These are phyloP conservation scores for Andrena chrysosceles DNA, from an alignment of 2,888 invertebrate species.

Conservation along the genomic window DNA sequence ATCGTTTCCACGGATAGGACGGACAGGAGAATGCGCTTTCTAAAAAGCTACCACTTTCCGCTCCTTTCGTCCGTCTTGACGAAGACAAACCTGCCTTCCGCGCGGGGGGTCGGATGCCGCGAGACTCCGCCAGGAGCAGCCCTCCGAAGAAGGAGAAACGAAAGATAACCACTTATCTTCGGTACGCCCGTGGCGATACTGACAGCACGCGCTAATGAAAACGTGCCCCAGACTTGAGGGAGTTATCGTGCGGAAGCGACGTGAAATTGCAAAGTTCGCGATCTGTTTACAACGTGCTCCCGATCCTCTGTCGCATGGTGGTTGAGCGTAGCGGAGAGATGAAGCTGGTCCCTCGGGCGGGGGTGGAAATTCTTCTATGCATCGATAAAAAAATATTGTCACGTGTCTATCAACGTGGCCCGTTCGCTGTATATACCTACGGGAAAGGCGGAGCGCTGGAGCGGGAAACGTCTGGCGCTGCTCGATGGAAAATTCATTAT, in stretches of 20 bases:
- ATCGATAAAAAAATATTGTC: too few relatives aligned
- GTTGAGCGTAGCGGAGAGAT: too few relatives aligned
- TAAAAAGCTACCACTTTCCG: slow-evolving; percentile 70
- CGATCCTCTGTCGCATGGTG: neutral
- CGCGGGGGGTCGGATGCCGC: slow-evolving; percentile 18
- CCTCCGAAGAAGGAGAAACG: slow-evolving; percentile 31
- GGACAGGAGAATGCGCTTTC: slow-evolving; percentile 66
- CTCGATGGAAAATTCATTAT: too few relatives aligned
- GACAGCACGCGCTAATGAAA: slow-evolving; percentile 48
- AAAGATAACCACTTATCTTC: slow-evolving; percentile 58
- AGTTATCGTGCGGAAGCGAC: neutral
- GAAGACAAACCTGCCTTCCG: slow-evolving; percentile 70
- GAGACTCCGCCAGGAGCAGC: slow-evolving; percentile 26
- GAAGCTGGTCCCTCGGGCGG: too few relatives aligned
- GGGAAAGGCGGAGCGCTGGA: too few relatives aligned
- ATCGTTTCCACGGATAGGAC: slow-evolving; percentile 60
- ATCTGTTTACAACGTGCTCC: slow-evolving; percentile 1
- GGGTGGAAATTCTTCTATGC: neutral
- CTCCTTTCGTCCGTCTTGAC: slow-evolving; percentile 69
- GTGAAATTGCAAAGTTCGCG: slow-evolving; percentile 12
- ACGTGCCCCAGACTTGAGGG: slow-evolving; percentile 9
- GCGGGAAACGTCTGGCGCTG: too few relatives aligned
- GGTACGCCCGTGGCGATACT: slow-evolving; percentile 19
- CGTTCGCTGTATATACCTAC: too few relatives aligned
- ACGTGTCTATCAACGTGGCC: too few relatives aligned